Conservation (phyloP, 1,140 invertebrate genomes). For the Melanaphis sacchari region DNA sequence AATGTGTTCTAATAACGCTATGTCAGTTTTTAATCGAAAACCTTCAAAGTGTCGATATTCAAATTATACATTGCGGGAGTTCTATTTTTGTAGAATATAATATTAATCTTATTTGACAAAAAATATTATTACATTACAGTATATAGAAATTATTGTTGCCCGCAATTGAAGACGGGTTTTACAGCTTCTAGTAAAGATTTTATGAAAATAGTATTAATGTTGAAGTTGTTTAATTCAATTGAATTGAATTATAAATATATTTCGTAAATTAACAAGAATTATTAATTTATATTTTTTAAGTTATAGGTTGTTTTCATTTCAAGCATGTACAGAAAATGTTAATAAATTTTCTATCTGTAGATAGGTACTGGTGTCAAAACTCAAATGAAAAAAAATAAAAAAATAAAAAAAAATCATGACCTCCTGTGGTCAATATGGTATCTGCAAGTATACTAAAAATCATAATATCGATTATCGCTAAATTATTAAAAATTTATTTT, state of each 20-base stretch:
- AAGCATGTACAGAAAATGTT: neutral
- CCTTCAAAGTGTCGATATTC: constrained; percentile 8
- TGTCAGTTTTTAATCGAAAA: constrained; percentile 44
- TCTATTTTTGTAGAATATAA: neutral
- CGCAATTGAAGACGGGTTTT: neutral
- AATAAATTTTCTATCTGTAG: neutral
- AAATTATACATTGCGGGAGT: neutral
- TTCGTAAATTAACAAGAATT: neutral
- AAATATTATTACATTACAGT: neutral
- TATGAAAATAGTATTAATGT: neutral
- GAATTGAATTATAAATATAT: neutral
- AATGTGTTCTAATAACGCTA: constrained; percentile 2
- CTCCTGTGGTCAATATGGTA: neutral
- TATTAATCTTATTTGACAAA: neutral
- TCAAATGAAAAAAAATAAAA: neutral
- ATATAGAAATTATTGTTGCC: neutral
- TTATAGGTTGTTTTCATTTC: neutral
- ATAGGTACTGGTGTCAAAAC: neutral
- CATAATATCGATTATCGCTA: neutral
- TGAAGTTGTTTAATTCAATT: neutral
- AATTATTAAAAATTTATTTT: neutral
- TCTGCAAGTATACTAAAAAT: neutral
- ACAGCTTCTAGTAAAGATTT: neutral
- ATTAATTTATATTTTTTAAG: neutral
- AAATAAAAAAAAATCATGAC: neutral